Evolutionary conservation across 2,888 invertebrate genomes (phyloP), one percentile per base, ranked within the genome.

Genomic region (Drosophila rellima): DNA sequence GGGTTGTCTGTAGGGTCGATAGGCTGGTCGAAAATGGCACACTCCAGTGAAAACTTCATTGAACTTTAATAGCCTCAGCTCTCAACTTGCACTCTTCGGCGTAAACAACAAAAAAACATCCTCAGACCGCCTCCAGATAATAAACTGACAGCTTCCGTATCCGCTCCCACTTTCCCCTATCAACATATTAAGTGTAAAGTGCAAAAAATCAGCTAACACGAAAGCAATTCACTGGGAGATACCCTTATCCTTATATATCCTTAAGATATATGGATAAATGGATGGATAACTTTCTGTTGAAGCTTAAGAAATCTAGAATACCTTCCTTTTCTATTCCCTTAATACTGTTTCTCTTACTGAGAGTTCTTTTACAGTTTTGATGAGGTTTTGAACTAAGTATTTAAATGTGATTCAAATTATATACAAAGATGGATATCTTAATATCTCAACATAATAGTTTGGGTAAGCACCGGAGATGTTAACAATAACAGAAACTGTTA

Each of bases 21-120:
- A 52, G 67, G 65, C 60, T 44, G 62, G 40, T 47, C 42, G 50
- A 66, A 76, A 80, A 71, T 79, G 79, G 79, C 80, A 70, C 79
- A 71, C 71, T 68, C 61, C 44, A 54, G 71, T 56, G 33, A 63
- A 69, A 81, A 85, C 87, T 85, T 85, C 72, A 80, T 85, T 85
- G 82, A 85, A 87, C 87, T 84, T 85, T 82, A 87, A 84, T 82
- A 71, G 79, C 56, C 61, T 45, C 33, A 6, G 44, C 8, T 23
- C 33, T 4, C 35, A 44, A n/a, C 23, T 45, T 44, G 10, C 44
- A 35, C 56, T 59, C 80, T 78, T 50, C 48, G 33, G 80, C 70
- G 55, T 52, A 61, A 59, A 66, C 66, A 66, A 60, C 56, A 67
- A 17, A 45, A 17, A 45, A 69, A 66, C 55, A 61, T 42, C 70